These are phyloP conservation scores for Drosophila crucigera DNA, from an alignment of 2,888 invertebrate species.

Conservation along the genomic window DNA sequence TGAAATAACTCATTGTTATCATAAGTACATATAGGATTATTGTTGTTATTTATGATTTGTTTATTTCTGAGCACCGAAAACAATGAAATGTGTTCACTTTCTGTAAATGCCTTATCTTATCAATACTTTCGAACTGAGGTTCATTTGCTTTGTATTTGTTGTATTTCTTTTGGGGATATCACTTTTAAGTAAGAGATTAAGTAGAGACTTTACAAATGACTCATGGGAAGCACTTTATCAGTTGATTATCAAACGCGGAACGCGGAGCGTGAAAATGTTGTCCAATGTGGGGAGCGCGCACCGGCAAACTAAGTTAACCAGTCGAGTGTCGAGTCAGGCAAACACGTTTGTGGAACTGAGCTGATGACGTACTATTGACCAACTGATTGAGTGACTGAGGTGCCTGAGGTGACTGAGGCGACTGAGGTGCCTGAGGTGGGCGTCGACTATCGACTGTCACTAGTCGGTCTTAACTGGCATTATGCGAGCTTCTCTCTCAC, in stretches of 20 bases:
- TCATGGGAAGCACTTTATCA: conserved; percentile 39
- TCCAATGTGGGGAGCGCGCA: conserved; percentile 66
- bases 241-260: conserved; percentile 30
- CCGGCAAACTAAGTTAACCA: conserved; percentile 72
- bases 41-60: conserved; percentile 11
- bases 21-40: neutral
- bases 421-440: conserved; percentile 47
- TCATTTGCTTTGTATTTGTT: conserved; percentile 17
- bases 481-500: conserved; percentile 49
- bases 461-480: conserved; percentile 72
- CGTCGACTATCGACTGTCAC: conserved; percentile 40
- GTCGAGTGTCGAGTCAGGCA: conserved; percentile 36
- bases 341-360: conserved; percentile 42
- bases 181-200: conserved; percentile 33
- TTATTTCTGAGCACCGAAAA: conserved; percentile 25
- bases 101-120: conserved; percentile 40
- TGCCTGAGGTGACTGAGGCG: conserved; percentile 13
- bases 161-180: conserved; percentile 25
- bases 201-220: conserved; percentile 30
- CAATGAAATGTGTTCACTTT: neutral
- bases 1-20: neutral
- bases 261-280: conserved; percentile 48
- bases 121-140: conserved; percentile 14
- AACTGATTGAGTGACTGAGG: conserved; percentile 41
- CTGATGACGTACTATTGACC: conserved; percentile 50